Conservation (phyloP, 2,113 vertebrate genomes). For the Vulpes ferrilata region DNA sequence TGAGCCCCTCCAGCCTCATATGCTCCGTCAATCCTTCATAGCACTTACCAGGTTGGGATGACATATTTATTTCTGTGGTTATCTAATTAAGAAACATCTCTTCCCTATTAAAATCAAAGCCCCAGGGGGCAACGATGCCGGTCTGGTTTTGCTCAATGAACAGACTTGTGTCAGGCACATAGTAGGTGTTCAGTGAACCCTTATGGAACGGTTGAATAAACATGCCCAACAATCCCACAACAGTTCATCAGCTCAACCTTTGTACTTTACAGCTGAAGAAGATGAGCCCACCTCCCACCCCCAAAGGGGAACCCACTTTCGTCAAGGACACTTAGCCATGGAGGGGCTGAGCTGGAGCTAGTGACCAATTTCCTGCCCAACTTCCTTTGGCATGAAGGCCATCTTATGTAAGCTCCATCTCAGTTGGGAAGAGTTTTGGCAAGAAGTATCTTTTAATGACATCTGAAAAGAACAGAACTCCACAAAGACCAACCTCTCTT, state of each 20-base stretch:
- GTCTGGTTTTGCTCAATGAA: neutral
- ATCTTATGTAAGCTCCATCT: neutral
- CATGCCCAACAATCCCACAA: accelerated
- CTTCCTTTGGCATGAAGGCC: neutral
- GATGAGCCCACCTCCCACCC: neutral
- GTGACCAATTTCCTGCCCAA: neutral
- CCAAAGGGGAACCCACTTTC: neutral
- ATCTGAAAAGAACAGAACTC: slow-evolving; percentile 10
- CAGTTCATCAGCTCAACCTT: neutral
- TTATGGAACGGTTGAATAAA: neutral
- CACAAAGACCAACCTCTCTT: neutral
- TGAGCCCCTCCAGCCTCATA: neutral
- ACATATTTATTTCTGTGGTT: neutral
- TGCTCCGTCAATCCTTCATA: neutral
- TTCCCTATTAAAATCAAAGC: neutral
- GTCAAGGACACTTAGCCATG: neutral
- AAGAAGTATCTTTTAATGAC: slow-evolving; percentile 12
- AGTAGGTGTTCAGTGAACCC: neutral
- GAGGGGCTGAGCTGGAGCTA: neutral
- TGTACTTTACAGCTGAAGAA: neutral
- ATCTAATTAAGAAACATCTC: neutral
- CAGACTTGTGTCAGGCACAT: neutral
- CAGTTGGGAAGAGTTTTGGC: neutral
- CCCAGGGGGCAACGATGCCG: neutral
- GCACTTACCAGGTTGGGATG: neutral